Percentiles rank a stretch among this genome's conserved stretches.
Conservation (phyloP, 2,888 invertebrate species). For the Dysmachus trigonus region DNA sequence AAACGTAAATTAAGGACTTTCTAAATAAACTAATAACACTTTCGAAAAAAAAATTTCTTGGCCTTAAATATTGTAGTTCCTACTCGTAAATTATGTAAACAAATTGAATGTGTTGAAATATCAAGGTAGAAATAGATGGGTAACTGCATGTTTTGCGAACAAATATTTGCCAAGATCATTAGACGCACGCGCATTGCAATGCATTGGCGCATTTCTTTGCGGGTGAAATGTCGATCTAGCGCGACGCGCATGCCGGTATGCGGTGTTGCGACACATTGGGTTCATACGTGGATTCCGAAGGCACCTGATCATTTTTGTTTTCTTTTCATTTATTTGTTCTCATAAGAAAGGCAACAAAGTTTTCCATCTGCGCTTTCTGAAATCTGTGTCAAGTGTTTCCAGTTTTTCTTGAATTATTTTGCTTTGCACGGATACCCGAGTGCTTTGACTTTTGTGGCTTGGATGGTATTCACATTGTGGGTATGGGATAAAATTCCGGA, state of each 20-base stretch:
- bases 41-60: not conserved
- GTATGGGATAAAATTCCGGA: not conserved
- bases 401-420: conserved; percentile 29
- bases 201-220: not conserved
- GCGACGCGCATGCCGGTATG: not conserved
- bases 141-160: not conserved
- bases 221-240: conserved; percentile 16
- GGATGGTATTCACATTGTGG: not conserved
- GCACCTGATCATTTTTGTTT: not conserved
- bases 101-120: not conserved
- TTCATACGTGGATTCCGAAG: not conserved
- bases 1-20: not conserved
- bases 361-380: not conserved
- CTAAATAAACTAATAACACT: not conserved
- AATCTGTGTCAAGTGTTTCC: conserved; percentile 34
- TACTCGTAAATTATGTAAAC: not conserved
- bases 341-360: not conserved
- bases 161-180: conserved; percentile 17
- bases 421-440: conserved; percentile 21
- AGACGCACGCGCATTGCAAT: not conserved
- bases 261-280: not conserved
- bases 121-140: not conserved
- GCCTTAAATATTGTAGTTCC: not conserved
- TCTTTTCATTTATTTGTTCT: not conserved
- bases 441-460: conserved; percentile 3